Evolutionary conservation across 2,888 invertebrate species (phyloP), one percentile per base, ranked within the genome.

Genomic region (Ophioninae sp.): DNA sequence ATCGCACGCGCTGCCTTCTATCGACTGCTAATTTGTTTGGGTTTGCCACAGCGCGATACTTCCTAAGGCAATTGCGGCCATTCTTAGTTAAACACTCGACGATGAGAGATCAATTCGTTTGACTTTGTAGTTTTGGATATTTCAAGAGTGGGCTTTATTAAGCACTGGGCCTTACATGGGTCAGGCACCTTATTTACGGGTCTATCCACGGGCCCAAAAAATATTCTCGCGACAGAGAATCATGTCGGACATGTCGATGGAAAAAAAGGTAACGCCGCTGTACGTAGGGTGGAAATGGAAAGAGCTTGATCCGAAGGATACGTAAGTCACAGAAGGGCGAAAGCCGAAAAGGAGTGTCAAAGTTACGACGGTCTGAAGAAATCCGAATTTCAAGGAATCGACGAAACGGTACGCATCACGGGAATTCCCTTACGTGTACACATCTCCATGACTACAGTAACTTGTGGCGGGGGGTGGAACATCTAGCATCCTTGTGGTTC

Each of bases 321-420:
- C 13, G 61, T 68, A 82, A 30, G 23, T 30, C 37, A 21, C 41
- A 30, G 65, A 64, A 5, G 30, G 67, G 56, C 69, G 37, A 41
- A 21, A 57, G 50, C 39, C 41, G 56, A 44, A 64, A 30, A 62
- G 10, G 64, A 74, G 23, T 68, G 44, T 59, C 10, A 44, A n/a
- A 56, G 67, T 57, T 8, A 20, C 30, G 56, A 6, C 6, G n/a
- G n/a, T n/a, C n/a, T 23, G 41, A 6, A 59, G 62, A n/a, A 61
- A 73, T 23, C 65, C 20, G 75, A 79, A 79, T 75, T 72, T 72
- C 59, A 41, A 50, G 8, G 56, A 79, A 75, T 70, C 72, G 75
- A 76, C 75, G 72, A 72, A 82, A 39, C 65, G 30, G 75, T 65
- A 76, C 72, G 61, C 62, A 70, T 50, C 44, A 75, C 13, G 50